phyloP scores from a whole-genome alignment of 2,888 invertebrate species.

The Amphipoea oculea region DNA sequence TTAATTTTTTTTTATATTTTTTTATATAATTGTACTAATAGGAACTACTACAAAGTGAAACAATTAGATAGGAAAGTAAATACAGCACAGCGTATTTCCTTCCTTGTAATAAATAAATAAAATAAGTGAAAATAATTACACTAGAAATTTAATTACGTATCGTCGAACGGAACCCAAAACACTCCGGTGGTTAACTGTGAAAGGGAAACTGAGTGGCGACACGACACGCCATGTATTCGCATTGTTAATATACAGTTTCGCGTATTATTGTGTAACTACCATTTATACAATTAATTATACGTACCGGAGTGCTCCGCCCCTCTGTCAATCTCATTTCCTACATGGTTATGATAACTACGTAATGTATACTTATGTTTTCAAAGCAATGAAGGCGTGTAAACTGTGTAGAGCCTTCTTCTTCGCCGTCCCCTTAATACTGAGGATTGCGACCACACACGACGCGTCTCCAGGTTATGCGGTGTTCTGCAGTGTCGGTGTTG shows the following conservation, averaged over 20 bases:
- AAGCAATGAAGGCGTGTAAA: neutral
- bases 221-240: slow-evolving; percentile 64
- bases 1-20: too few species aligned
- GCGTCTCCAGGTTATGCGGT: too few species aligned
- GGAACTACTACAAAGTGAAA: neutral
- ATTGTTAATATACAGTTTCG: slow-evolving; percentile 57
- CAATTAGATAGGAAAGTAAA: neutral
- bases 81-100: neutral
- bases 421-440: too few species aligned
- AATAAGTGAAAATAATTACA: neutral
- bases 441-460: too few species aligned
- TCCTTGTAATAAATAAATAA: neutral
- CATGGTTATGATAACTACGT: slow-evolving; percentile 8
- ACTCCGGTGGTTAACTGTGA: slow-evolving; percentile 68
- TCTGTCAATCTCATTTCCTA: neutral
- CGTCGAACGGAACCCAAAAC: slow-evolving; percentile 59
- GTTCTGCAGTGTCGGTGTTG: neutral
- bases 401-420: neutral
- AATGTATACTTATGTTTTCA: slow-evolving; percentile 1
- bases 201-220: slow-evolving; percentile 72
- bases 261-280: slow-evolving; percentile 49
- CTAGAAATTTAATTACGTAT: slow-evolving; percentile 5
- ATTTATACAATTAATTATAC: slow-evolving; percentile 45
- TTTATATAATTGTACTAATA: neutral
- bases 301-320: neutral